phyloP scores from a whole-genome alignment of 2,797 vertebrate genomes.

The Hirundo rustica region DNA sequence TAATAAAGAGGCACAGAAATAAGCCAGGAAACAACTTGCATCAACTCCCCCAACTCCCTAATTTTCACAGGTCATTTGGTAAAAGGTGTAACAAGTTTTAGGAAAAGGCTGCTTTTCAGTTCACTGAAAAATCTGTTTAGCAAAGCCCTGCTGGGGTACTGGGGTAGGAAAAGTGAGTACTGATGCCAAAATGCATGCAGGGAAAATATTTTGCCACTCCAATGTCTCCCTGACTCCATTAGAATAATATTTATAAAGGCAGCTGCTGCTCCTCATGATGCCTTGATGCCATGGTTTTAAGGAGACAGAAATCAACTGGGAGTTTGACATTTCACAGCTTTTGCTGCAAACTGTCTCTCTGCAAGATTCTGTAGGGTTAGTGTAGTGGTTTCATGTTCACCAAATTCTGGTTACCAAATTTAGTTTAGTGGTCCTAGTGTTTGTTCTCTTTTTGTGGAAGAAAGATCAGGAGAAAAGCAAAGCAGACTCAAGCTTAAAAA shows the following conservation, averaged over 20 bases:
- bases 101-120: background rate
- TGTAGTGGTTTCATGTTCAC: no score
- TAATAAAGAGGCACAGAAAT: background rate
- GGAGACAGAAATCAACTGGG: background rate
- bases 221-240: background rate
- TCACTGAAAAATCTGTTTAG: background rate
- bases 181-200: background rate
- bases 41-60: fast-evolving
- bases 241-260: background rate
- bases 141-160: background rate
- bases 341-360: background rate
- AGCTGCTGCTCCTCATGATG: background rate
- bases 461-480: no score
- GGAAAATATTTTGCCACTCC: background rate
- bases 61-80: background rate
- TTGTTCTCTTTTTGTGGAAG: no score
- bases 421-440: no score
- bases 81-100: background rate
- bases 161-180: background rate
- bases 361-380: background rate
- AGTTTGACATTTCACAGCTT: background rate
- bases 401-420: no score
- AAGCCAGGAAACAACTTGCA: background rate
- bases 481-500: no score
- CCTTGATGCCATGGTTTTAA: background rate